Conservation (phyloP, 1,140 invertebrate species). For the Zaprionus taronus region DNA sequence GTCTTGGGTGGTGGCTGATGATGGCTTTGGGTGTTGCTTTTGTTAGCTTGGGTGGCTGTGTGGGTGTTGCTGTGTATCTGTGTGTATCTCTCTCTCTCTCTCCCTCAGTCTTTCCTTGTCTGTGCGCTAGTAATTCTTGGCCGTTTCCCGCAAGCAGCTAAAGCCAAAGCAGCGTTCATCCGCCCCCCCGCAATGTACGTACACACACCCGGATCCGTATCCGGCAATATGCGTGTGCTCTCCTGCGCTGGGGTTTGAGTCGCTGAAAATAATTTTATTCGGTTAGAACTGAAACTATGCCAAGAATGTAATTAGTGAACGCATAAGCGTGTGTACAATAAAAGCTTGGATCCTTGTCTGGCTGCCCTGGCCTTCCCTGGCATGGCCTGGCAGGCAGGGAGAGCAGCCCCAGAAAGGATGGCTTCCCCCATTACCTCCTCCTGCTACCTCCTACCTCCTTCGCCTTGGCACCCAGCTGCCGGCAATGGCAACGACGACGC, state of each 20-base stretch:
- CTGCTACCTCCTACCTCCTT: not conserved
- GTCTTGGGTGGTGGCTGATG: not conserved
- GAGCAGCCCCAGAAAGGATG: constrained; percentile 44
- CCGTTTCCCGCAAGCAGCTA: constrained; percentile 13
- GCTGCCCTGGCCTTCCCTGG: constrained; percentile 45
- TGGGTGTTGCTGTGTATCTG: constrained; percentile 13
- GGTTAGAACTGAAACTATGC: constrained; percentile 89
- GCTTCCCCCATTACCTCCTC: not conserved
- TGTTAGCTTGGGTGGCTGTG: constrained; percentile 10
- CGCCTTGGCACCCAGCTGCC: not conserved
- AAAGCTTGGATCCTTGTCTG: constrained; percentile 45
- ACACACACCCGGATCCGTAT: constrained; percentile 15
- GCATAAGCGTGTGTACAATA: constrained; percentile 85
- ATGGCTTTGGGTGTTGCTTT: constrained; percentile 16
- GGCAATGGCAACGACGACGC: constrained; percentile 28
- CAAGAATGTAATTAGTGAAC: constrained; percentile 95
- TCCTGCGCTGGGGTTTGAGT: constrained; percentile 48
- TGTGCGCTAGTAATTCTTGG: constrained; percentile 42
- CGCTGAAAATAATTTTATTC: constrained; percentile 75
- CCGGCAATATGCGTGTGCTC: constrained; percentile 45
- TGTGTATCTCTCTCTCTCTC: not conserved
- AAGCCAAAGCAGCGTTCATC: constrained; percentile 5
- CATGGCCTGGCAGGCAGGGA: constrained; percentile 31
- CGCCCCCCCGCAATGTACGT: not conserved
- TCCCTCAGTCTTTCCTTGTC: constrained; percentile 1